A percentile compares a stretch with the other conserved stretches of the same genome.
These are phyloP conservation scores for Gallinago nigripennis DNA, from an alignment of 2,797 vertebrate species.

Conservation along the genomic window DNA sequence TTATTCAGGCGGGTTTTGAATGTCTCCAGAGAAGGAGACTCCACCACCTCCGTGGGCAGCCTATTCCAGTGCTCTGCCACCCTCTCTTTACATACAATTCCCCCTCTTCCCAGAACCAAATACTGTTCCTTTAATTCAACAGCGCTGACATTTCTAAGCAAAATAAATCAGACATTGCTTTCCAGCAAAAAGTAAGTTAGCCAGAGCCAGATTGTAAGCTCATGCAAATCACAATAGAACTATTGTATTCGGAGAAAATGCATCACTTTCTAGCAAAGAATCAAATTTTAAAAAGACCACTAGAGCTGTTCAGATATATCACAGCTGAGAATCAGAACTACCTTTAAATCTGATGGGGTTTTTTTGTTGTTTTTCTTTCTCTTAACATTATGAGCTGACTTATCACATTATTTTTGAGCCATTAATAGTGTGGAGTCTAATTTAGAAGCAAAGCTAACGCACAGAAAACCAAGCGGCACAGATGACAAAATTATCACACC, in stretches of 20 bases:
- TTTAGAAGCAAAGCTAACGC: conserved; percentile 4
- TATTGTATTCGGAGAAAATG: not conserved
- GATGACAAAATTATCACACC: conserved; percentile 79
- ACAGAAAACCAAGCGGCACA: conserved; percentile 53
- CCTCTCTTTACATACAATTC: not conserved
- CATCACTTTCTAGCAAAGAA: not conserved
- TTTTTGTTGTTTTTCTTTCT: not conserved
- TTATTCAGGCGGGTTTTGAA: no score
- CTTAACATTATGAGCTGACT: not conserved
- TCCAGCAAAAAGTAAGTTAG: not conserved
- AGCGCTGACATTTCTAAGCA: not conserved
- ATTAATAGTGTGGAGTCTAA: conserved; percentile 10
- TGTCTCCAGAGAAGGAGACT: no score
- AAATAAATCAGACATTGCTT: not conserved
- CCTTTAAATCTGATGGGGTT: not conserved
- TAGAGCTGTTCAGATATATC: not conserved
- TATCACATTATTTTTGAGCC: not conserved
- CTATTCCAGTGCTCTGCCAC: no score
- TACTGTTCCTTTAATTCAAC: not conserved
- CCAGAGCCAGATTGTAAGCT: not conserved
- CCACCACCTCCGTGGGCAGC: no score
- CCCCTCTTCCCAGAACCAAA: not conserved
- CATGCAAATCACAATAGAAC: not conserved
- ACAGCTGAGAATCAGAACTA: not conserved
- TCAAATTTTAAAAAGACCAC: not conserved